Base-by-base conservation (phyloP, 2,888 invertebrate species). In the Ephialtes manifestator region DNA sequence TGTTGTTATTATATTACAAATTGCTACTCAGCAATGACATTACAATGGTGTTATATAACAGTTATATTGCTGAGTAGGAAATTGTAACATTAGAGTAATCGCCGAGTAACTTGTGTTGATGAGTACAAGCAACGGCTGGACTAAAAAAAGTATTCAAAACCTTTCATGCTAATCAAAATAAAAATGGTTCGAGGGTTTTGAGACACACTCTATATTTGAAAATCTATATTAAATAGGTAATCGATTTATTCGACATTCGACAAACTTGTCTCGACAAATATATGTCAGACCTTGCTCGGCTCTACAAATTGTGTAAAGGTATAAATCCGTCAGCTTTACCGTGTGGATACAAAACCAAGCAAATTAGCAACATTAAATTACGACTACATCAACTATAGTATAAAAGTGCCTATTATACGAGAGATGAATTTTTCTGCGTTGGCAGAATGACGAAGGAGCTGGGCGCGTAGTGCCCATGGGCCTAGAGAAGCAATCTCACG, bases 391-490 rank as follows among this genome's bases (percentile, higher is more conserved):
- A 20, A 65, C 18, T 10, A 18, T 39, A 65, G 11, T 18, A 35
- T 43, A 35, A 65, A 65, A 65, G 65, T 65, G 35, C 18, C 65
- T 20, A 43, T 65, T 65, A 68, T 28, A 68, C 39, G 68, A 68
- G 46, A 48, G 24, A 68, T 68, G 68, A 5, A 67, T 79, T 79
- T 85, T 75, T 63, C 46, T 70, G 68, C 28, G 67, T 71, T 75
- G 71, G 68, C 68, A 77, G 78, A 85, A 85, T 82, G 79, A 79
- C 65, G 75, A 43, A 71, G 82, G 81, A 77, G 63, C 24, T 39
- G 51, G 28, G 72, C 20, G 79, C 75, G 68, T 63, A 75, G 31
- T 65, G 85, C 85, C 85, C 71, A 79, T 85, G 82, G 85, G 82
- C 65, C 71, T 65, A 63, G 60, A 82, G 71, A 79, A 82, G 79